Conservation (phyloP, 1,140 invertebrate genomes). For the Linepithema humile region DNA sequence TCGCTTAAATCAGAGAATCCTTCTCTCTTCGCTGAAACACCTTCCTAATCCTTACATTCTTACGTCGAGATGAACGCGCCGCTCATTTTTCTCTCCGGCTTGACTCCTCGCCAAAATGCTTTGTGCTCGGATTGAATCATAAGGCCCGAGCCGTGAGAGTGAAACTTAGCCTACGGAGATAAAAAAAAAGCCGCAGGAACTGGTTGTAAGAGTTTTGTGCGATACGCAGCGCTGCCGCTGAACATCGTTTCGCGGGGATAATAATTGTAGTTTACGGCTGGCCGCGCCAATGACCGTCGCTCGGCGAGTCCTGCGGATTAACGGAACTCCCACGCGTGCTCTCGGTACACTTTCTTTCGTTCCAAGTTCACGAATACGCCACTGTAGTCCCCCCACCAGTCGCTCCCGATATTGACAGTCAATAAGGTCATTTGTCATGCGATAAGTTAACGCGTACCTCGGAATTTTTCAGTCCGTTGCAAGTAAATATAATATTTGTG, state of each 20-base stretch:
- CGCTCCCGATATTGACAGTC: constrained; percentile 39
- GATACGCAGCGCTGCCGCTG: background rate
- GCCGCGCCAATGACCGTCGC: constrained; percentile 54
- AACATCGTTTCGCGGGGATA: constrained; percentile 41
- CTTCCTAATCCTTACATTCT: background rate
- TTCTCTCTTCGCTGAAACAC: background rate
- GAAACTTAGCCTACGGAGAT: background rate
- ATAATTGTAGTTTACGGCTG: constrained; percentile 66
- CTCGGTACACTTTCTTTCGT: constrained; percentile 39
- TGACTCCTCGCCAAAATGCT: background rate
- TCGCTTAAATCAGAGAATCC: background rate
- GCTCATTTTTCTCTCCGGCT: background rate
- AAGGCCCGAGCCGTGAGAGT: background rate
- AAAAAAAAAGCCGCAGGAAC: background rate
- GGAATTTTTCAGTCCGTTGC: too few relatives aligned
- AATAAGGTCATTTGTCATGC: constrained; percentile 49
- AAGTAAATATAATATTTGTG: too few relatives aligned
- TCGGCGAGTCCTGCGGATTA: constrained; percentile 64
- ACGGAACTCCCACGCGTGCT: constrained; percentile 66
- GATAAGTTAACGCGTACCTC: background rate
- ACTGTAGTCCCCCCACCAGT: constrained; percentile 33
- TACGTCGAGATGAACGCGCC: background rate
- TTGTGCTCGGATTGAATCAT: constrained; percentile 1
- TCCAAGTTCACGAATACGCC: constrained; percentile 49
- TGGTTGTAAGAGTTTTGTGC: constrained; percentile 36